Evolutionary conservation across 2,888 invertebrate species (phyloP), one percentile per base, ranked within the genome.

Genomic region (Sarcophaga carnaria): DNA sequence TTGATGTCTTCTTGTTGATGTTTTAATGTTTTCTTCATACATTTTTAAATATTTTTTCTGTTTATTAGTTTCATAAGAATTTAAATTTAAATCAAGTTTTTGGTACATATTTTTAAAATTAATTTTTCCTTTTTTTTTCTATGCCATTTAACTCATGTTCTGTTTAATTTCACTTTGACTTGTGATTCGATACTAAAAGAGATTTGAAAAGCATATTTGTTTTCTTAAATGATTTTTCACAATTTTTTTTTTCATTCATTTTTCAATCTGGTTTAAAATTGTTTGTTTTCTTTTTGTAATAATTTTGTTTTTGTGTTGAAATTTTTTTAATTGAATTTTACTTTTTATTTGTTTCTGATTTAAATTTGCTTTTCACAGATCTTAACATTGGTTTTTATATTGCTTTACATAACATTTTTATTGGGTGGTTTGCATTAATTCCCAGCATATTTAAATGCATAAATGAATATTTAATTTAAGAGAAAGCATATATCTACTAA

Each of bases 61-160:
- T 62, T 4, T 76, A 62, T 80, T 45, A 14, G 4, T 71, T 80
- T 80, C 71, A 25, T 12, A 22, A 54, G 47, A 71, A 60, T 62
- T 76, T 10, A 62, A 54, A 49, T 76, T 80, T 60, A 66, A 17
- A 10, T 76, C 37, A 54, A 80, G 62, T 62, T 66, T 76, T 77
- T 63, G 14, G 62, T 37, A 74, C 45, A 66, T 64, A 54, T 49
- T 54, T 22, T 49, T 27, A 6, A 54, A 49, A 22, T 49, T 67
- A 49, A 45, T 45, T n/a, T 59, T 54, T 71, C 2, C 47, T 63
- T 47, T 59, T 62, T 20, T 49, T 49, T 69, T 49, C 20, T 22
- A 49, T 17, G 11, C 2, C 4, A 17, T 54, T 54, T 54, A 54
- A 17, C 54, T 14, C 54, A 54, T 54, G 5, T 54, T 54, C 3